These are phyloP conservation scores for Cloeon dipterum DNA, from an alignment of 2,888 invertebrate genomes.

Conservation along the genomic window DNA sequence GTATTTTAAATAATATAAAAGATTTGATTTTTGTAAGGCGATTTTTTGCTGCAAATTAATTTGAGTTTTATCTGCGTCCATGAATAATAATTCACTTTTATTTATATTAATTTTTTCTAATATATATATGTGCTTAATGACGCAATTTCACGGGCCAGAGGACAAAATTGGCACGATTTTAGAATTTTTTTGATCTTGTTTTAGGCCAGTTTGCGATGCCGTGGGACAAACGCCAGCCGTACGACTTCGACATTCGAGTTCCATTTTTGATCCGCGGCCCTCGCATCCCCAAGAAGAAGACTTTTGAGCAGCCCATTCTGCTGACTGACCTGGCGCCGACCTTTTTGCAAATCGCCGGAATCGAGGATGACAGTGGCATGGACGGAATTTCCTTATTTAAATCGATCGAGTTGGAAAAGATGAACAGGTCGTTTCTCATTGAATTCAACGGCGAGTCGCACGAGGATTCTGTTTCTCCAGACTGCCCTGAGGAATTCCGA, in stretches of 20 bases:
- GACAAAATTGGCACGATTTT: too few relatives aligned
- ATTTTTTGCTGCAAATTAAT: background rate
- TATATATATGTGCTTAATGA: too few relatives aligned
- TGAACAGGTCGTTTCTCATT: slow-evolving; percentile 34
- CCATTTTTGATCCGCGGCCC: slow-evolving; percentile 67
- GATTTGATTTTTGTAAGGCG: background rate
- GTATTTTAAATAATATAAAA: background rate
- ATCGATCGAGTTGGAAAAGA: background rate
- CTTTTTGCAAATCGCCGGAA: slow-evolving; percentile 44
- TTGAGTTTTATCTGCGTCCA: too few relatives aligned
- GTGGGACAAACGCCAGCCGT: slow-evolving; percentile 73
- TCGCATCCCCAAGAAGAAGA: slow-evolving; percentile 23
- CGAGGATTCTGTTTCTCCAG: slow-evolving; percentile 7
- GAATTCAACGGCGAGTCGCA: slow-evolving; percentile 66
- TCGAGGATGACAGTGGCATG: slow-evolving; percentile 25
- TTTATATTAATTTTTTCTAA: too few relatives aligned
- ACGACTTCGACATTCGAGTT: slow-evolving; percentile 70
- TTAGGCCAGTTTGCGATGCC: slow-evolving; percentile 72
- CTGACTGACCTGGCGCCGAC: slow-evolving; percentile 73
- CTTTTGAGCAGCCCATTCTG: slow-evolving; percentile 31
- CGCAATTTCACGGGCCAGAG: too few relatives aligned
- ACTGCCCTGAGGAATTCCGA: background rate
- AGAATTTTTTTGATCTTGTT: slow-evolving; percentile 6
- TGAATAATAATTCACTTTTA: too few relatives aligned
- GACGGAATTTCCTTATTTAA: slow-evolving; percentile 35